A percentile compares a stretch with the other conserved stretches of the same genome.
phyloP scores from a whole-genome alignment of 1,140 invertebrate species.

The Chrysoperla carnea region DNA sequence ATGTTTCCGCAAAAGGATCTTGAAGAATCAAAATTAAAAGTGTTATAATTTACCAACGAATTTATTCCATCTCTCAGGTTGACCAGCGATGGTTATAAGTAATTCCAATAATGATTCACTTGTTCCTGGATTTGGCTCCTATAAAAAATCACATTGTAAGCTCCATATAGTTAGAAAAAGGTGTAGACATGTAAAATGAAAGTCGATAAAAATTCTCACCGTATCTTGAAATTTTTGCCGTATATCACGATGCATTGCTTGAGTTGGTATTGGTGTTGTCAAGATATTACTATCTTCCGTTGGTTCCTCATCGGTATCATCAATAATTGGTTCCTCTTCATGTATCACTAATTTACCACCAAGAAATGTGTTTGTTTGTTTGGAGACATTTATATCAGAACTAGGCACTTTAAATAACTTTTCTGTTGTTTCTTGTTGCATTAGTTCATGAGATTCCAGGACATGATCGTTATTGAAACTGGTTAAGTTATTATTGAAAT shows the following conservation, averaged over 20 bases:
- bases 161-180: neutral
- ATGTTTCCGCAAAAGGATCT: too few relatives aligned
- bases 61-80: slow-evolving; percentile 16
- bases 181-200: neutral
- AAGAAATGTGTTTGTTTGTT: neutral
- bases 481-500: too few relatives aligned
- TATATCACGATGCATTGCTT: neutral
- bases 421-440: neutral
- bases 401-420: neutral
- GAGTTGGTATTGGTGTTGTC: neutral
- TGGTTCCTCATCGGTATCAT: neutral
- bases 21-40: too few relatives aligned
- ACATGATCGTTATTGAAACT: neutral
- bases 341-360: neutral
- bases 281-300: neutral
- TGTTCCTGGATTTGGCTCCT: slow-evolving; percentile 4
- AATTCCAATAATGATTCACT: slow-evolving; percentile 17
- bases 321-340: neutral
- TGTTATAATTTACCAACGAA: slow-evolving; percentile 4
- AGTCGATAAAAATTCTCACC: neutral
- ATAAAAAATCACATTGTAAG: neutral
- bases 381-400: neutral
- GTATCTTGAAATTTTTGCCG: neutral
- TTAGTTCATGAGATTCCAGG: neutral
- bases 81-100: slow-evolving; percentile 15